Base-by-base conservation (phyloP, 2,888 invertebrate species). In the Glomeris marginata region DNA sequence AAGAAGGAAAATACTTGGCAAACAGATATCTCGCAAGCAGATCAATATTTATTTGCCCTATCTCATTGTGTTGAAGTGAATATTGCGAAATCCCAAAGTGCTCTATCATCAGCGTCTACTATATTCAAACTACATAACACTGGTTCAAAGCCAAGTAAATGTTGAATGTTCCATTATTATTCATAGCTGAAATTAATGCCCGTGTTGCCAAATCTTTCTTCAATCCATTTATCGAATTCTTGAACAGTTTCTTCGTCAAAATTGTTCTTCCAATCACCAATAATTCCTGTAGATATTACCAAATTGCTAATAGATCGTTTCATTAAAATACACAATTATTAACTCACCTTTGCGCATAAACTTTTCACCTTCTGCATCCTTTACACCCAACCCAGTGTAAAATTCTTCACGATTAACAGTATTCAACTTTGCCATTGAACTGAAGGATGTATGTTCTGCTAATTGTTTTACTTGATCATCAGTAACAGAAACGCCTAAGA, bases 201-300 rank as follows among this genome's bases (percentile, higher is more conserved):
- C 1, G 50, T 36, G 21, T 41, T 40, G 37, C 20, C 42, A 13
- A 52, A 41, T 22, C 42, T n/a, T 16, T 50, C 41, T 41, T 46
- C 36, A 5, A 50, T 41, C 34, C 44, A 50, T 36, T 50, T 47
- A 33, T 50, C 41, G 11, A 50, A 22, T 41, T 47, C n/a, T 28
- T 50, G 16, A 28, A 38, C 45, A 21, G 41, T 22, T 35, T 50
- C 46, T 35, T 40, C 46, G 11, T 40, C 18, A 40, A 50, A 46
- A 22, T 46, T 34, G 21, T 50, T 47, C 46, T 38, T 50, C 51
- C 51, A 51, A 21, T 51, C 51, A 33, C 51, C 51, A 20, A 51
- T 42, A 35, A 46, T 15, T 18, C 50, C 50, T 50, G 2, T 10
- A 28, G 41, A 41, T 16, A 42, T 3, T n/a, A 42, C 5, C 3